phyloP scores from a whole-genome alignment of 2,113 vertebrate genomes.

The Cyphomyrus plagiostoma region DNA sequence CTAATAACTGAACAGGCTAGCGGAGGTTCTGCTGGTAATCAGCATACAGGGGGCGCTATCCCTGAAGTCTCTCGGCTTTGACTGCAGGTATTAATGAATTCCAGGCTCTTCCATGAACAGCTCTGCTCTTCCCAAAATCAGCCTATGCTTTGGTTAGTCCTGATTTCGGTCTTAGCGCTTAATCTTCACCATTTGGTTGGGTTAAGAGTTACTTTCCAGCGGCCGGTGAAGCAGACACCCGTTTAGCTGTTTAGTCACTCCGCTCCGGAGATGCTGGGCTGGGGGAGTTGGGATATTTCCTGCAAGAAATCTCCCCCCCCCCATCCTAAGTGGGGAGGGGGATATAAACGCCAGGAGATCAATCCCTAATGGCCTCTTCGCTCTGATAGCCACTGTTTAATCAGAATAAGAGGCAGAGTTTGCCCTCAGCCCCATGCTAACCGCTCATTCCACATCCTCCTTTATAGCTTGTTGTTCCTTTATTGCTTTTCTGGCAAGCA shows the following conservation, averaged over 20 bases:
- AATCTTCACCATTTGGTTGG: neutral
- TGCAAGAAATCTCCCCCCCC: no score
- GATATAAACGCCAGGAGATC: conserved; percentile 53
- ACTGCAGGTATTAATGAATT: neutral
- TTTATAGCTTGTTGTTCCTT: conserved; percentile 54
- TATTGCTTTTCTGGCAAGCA: conserved; percentile 38
- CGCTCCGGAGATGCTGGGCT: neutral
- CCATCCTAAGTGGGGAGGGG: conserved; percentile 2
- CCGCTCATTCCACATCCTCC: conserved; percentile 52
- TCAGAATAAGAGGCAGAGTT: conserved; percentile 62
- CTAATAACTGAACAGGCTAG: neutral
- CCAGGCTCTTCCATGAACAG: neutral
- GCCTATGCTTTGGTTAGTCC: neutral
- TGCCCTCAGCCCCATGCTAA: conserved; percentile 38
- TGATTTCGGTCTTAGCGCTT: neutral
- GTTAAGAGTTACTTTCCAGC: neutral
- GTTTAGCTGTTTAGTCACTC: neutral
- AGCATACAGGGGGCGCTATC: neutral
- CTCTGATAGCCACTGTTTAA: conserved; percentile 60
- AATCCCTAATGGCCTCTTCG: conserved; percentile 57
- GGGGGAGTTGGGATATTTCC: no score
- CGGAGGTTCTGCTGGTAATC: neutral
- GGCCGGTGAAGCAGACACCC: neutral
- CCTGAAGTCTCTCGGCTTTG: neutral
- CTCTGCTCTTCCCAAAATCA: neutral